Evolutionary conservation across 2,797 vertebrate species (phyloP).

Genomic region (Anguilla marmorata): DNA sequence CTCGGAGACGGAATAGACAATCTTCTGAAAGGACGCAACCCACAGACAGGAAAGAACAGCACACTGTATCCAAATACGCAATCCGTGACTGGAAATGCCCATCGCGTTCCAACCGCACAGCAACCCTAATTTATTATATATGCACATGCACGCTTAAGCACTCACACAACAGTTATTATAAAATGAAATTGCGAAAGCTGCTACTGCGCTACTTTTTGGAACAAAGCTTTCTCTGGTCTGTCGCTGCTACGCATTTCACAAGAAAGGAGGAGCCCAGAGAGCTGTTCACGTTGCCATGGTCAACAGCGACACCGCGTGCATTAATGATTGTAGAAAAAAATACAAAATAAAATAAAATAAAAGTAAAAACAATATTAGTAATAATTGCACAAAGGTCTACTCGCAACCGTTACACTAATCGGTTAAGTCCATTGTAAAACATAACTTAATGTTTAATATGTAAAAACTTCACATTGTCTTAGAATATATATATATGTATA

Average conservation of each 20-base stretch:
- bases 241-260: not conserved
- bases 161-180: not conserved
- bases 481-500: no score
- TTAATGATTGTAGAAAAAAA: slow-evolving; percentile 40
- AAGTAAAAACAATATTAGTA: no score
- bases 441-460: no score
- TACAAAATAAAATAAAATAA: no score
- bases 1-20: slow-evolving; percentile 77
- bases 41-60: slow-evolving; percentile 49
- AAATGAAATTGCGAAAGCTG: not conserved
- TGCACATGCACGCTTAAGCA: not conserved
- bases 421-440: no score
- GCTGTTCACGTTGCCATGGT: slow-evolving; percentile 10
- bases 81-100: not conserved
- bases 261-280: slow-evolving; percentile 51
- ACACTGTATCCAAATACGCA: slow-evolving; percentile 12
- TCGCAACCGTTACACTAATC: no score
- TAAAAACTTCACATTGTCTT: no score
- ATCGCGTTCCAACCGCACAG: not conserved
- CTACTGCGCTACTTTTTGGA: not conserved
- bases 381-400: no score
- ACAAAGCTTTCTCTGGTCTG: not conserved
- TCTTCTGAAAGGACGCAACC: slow-evolving; percentile 62
- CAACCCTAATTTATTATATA: not conserved
- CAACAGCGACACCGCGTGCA: slow-evolving; percentile 57